Evolutionary conservation across 2,888 invertebrate genomes (phyloP).

Genomic region (Arenicola marina): DNA sequence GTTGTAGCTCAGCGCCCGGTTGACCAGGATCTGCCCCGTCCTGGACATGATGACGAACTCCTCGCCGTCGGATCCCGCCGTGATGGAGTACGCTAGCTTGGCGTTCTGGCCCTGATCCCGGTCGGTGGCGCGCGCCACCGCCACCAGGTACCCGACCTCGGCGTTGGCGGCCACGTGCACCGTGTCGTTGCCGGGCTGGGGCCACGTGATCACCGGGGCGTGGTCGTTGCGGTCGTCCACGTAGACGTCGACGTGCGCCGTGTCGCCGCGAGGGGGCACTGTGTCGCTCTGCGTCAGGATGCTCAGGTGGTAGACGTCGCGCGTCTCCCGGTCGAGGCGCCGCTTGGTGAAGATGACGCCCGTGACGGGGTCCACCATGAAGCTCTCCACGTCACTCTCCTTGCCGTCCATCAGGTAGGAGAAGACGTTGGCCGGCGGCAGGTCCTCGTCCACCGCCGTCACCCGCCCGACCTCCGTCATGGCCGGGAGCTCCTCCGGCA

Average conservation of each 20-base stretch:
- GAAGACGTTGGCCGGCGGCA: slow-evolving; percentile 20
- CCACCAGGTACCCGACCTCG: slow-evolving; percentile 20
- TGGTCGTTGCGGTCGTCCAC: slow-evolving; percentile 32
- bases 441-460: slow-evolving; percentile 22
- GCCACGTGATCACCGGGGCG: slow-evolving; percentile 29
- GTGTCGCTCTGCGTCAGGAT: slow-evolving; percentile 10
- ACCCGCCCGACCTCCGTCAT: slow-evolving; percentile 28
- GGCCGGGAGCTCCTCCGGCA: slow-evolving; percentile 46
- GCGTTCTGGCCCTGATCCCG: slow-evolving; percentile 25
- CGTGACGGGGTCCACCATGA: slow-evolving; percentile 22
- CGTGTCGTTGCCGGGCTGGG: slow-evolving; percentile 21
- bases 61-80: slow-evolving; percentile 7
- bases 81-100: slow-evolving; percentile 12
- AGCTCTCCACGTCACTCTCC: slow-evolving; percentile 60
- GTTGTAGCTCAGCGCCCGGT: slow-evolving; percentile 8
- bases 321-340: slow-evolving; percentile 24
- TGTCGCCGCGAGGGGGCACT: slow-evolving; percentile 13
- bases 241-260: slow-evolving; percentile 24
- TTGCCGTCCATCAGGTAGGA: slow-evolving; percentile 61
- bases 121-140: slow-evolving; percentile 21
- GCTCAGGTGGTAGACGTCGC: slow-evolving; percentile 17
- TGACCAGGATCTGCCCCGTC: slow-evolving; percentile 18
- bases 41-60: slow-evolving; percentile 22
- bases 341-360: slow-evolving; percentile 25
- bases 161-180: slow-evolving; percentile 22